Base-by-base conservation (phyloP, 2,888 invertebrate species). In the Melolontha melolontha region DNA sequence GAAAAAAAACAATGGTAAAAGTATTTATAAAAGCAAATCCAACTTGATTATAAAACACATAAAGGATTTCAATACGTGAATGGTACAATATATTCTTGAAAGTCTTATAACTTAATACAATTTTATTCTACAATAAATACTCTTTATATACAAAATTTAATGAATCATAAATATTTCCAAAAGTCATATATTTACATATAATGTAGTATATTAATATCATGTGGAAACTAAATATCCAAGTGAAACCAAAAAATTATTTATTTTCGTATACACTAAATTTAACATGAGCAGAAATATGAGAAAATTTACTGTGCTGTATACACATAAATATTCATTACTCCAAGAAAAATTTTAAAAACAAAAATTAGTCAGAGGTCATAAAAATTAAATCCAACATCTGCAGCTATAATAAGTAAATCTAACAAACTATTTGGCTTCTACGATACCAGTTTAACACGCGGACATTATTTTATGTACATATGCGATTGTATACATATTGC, bases 391-490 rank as follows among this genome's bases (percentile, higher is more conserved):
- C 57, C 57, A 42, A 57, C 57, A 57, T 12, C 57, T 42, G 42
- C 22, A 55, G 5, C 22, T 14, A 22, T 57, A 57, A 57, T 57
- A 57, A 41, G 42, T 42, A 57, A 57, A 41, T 11, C 22, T 57
- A 57, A 57, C 57, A 57, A 42, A 42, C 57, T 57, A 41, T 57
- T 57, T 42, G 57, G 57, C 57, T 42, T 57, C 41, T 27, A 57
- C 42, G 41, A 42, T 57, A 42, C 12, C 22, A 22, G 4, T 22
- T 22, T 4, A 22, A 22, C 4, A 22, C 4, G 22, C 22, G 22
- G n/a, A 2, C 4, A 22, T 22, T 22, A 4, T 22, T 22, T 22
- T 22, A 22, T 22, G n/a, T 22, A 22, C 4, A 22, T 22, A 22
- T 22, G 22, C 4, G 4, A 22, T 22, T 4, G 22, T n/a, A n/a